phyloP scores from a whole-genome alignment of 2,888 invertebrate species.

The Alsophila aescularia region DNA sequence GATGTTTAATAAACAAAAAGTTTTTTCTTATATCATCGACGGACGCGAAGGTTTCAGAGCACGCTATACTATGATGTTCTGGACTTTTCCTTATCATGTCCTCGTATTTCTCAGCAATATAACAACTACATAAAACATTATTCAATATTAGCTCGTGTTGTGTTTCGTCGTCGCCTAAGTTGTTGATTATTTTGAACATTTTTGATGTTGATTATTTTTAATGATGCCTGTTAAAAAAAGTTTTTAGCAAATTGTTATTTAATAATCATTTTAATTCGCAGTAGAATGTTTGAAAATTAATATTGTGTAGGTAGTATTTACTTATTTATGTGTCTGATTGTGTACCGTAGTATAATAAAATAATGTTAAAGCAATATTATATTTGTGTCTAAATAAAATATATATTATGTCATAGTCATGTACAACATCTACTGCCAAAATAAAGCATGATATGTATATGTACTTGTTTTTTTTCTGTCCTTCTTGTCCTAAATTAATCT shows the following conservation, averaged over 20 bases:
- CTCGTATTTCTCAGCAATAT: constrained; percentile 1
- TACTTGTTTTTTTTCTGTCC: no score
- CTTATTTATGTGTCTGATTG: not conserved
- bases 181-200: constrained; percentile 14
- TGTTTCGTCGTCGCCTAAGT: not conserved
- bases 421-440: no score
- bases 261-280: constrained; percentile 10
- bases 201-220: constrained; percentile 7
- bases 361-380: not conserved
- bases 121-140: not conserved
- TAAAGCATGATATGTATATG: no score
- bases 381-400: not conserved
- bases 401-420: not conserved
- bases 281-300: constrained; percentile 18
- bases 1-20: no score
- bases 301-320: constrained; percentile 11
- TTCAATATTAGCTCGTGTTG: not conserved
- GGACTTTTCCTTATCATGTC: constrained; percentile 7
- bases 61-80: constrained; percentile 2
- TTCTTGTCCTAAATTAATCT: no score
- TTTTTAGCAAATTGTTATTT: constrained; percentile 20
- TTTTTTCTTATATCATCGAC: no score
- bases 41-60: not conserved
- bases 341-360: not conserved
- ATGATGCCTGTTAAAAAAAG: constrained; percentile 7